Evolutionary conservation across 1,140 invertebrate genomes (phyloP), one percentile per base, ranked within the genome.

Genomic region (Scaptomyza hsui): DNA sequence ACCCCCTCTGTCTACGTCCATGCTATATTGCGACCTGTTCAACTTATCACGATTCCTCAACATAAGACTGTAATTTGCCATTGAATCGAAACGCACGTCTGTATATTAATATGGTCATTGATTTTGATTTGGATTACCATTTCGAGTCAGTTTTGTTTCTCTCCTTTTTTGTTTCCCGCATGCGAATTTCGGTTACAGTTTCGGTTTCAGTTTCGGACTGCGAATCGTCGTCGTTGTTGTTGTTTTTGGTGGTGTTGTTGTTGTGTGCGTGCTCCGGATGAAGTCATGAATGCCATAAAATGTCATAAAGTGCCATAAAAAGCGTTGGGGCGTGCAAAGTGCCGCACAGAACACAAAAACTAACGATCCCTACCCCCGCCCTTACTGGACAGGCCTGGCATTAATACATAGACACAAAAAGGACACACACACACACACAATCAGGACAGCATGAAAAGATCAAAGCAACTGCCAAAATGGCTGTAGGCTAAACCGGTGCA

Each of bases 81-180:
- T 59, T 55, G 37, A 62, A 45, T 21, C 24, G 35, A 2, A 15
- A 41, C 67, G 62, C 71, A 67, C 74, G 64, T 74, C 53, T 73
- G 29, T 67, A 72, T 70, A 65, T 82, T 75, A 83, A 85, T 82
- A 79, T 85, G 76, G 64, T 64, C 71, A 82, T 82, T 82, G 78
- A 65, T 64, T 71, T 74, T 67, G 75, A 72, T 76, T 71, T 47
- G 65, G 65, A 47, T 60, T 52, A 52, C 56, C 47, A 60, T 52
- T 70, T 48, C 24, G 32, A 24, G 49, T 41, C 51, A 21, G 24
- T 16, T 29, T 21, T 21, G 15, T 41, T 52, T 18, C 18, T 2
- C 9, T 29, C 5, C 9, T 9, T 9, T 29, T 29, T 9, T 29
- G 5, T 1, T 26, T 24, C n/a, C 24, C 10, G 39, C 26, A 18